Percentiles rank a stretch among this genome's conserved stretches.
These are phyloP conservation scores for Procapra przewalskii DNA, from an alignment of 2,113 vertebrate genomes.

Conservation along the genomic window DNA sequence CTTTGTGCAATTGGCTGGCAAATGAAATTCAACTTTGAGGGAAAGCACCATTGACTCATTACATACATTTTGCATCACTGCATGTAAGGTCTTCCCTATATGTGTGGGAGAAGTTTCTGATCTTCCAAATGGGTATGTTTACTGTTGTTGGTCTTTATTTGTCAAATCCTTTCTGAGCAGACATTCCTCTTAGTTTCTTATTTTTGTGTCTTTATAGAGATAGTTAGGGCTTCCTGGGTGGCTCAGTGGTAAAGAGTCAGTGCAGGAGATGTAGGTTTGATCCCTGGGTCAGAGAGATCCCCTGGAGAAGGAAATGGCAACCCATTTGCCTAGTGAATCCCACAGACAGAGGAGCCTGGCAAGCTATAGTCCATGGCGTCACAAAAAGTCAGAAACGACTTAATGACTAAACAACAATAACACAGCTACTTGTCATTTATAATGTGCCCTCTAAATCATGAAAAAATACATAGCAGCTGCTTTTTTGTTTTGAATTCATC, in stretches of 20 bases:
- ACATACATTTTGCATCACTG: slow-evolving; percentile 40
- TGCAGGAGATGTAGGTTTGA: background rate
- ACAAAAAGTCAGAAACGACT: background rate
- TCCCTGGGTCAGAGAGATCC: background rate
- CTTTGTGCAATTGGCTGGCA: slow-evolving; percentile 33
- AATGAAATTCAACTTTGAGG: slow-evolving; percentile 26
- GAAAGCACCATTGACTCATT: slow-evolving; percentile 73
- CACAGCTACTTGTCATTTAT: background rate
- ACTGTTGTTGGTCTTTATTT: slow-evolving; percentile 7
- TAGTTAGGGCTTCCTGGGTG: background rate
- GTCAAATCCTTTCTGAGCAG: slow-evolving; percentile 14
- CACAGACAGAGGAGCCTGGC: background rate
- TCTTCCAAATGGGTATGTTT: slow-evolving; percentile 47
- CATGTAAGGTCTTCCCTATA: slow-evolving; percentile 67
- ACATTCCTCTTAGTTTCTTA: slow-evolving; percentile 18
- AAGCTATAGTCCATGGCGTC: background rate
- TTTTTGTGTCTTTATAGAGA: background rate
- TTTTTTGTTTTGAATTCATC: background rate
- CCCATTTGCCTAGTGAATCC: background rate
- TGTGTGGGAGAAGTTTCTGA: slow-evolving; percentile 79
- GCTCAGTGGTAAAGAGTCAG: background rate
- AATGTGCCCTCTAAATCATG: background rate
- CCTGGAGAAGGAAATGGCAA: background rate
- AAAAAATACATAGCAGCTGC: background rate
- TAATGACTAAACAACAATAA: background rate